These are phyloP conservation scores for Amniataba percoides DNA, from an alignment of 2,797 vertebrate species.

Conservation along the genomic window DNA sequence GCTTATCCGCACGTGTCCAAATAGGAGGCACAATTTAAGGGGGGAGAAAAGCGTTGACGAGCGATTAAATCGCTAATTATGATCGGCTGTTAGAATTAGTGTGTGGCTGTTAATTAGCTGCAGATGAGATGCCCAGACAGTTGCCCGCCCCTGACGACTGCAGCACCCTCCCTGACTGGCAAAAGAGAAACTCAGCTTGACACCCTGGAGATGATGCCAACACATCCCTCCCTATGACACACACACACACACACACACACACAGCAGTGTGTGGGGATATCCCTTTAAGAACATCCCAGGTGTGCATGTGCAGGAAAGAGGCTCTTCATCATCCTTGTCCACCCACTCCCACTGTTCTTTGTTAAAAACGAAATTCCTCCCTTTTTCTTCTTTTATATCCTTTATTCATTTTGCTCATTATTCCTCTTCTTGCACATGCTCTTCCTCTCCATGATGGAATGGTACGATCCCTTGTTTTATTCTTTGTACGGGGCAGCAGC, in stretches of 20 bases:
- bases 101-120: constrained; percentile 85
- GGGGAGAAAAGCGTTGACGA: constrained; percentile 80
- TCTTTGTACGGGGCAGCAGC: constrained; percentile 46
- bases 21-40: constrained; percentile 79
- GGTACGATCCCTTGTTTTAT: constrained; percentile 44
- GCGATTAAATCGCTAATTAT: constrained; percentile 88
- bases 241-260: constrained; percentile 58
- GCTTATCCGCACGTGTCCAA: constrained; percentile 83
- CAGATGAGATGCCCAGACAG: constrained; percentile 85
- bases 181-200: constrained; percentile 78
- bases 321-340: constrained; percentile 80
- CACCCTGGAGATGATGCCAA: constrained; percentile 79
- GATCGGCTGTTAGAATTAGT: constrained; percentile 86
- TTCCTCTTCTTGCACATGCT: constrained; percentile 44
- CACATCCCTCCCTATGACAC: constrained; percentile 76
- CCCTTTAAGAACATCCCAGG: constrained; percentile 84
- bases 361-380: constrained; percentile 68
- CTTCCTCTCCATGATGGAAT: constrained; percentile 53
- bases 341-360: constrained; percentile 75
- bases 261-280: constrained; percentile 73
- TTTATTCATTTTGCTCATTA: constrained; percentile 67
- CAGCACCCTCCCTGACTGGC: constrained; percentile 77
- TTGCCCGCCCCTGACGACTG: constrained; percentile 79
- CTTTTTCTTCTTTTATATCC: constrained; percentile 55
- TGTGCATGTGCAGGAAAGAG: constrained; percentile 75